phyloP scores from a whole-genome alignment of 2,888 invertebrate genomes.

The Mimachlamys varia region DNA sequence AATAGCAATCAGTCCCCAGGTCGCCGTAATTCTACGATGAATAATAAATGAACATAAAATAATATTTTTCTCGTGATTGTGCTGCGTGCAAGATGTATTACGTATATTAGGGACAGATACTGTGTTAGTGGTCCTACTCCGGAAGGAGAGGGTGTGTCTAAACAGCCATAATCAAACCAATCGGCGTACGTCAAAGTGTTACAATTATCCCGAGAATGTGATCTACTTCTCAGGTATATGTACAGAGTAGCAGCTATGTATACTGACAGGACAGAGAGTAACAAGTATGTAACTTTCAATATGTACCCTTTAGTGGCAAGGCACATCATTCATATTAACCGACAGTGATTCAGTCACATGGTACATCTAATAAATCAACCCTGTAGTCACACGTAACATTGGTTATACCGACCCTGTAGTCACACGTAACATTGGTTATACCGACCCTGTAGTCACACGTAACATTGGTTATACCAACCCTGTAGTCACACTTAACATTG shows the following conservation, averaged over 20 bases:
- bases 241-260: not conserved
- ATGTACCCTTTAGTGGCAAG: not conserved
- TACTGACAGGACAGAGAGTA: not conserved
- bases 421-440: no score
- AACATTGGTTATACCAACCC: no score
- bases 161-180: not conserved
- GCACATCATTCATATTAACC: not conserved
- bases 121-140: not conserved
- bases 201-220: not conserved
- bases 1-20: not conserved
- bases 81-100: not conserved
- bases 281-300: not conserved
- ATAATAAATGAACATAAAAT: slow-evolving; percentile 16
- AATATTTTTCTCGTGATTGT: not conserved
- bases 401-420: no score
- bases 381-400: no score
- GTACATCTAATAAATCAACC: no score
- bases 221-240: not conserved
- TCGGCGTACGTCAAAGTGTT: not conserved
- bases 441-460: no score
- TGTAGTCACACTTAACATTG: no score
- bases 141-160: not conserved
- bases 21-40: not conserved
- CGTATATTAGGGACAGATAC: not conserved
- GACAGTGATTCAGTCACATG: no score